Conservation (phyloP, 53 echinoderm and acorn worm species). For the Arbacia lixula region DNA sequence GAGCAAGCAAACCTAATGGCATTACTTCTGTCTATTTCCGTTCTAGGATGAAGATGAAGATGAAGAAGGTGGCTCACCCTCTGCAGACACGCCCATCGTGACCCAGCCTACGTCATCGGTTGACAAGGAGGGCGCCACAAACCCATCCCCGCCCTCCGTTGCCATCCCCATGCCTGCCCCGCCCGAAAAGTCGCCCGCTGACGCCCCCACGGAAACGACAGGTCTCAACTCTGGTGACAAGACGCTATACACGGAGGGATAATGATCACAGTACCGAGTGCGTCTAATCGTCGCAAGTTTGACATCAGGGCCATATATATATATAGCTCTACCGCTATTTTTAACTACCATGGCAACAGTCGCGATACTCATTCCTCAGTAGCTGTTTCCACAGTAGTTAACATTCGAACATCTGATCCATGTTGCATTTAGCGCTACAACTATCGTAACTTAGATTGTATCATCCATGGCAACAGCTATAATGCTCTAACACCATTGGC, state of each 20-base stretch:
- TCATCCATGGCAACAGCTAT: no score
- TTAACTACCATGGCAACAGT: no score
- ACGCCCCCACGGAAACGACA: conserved; percentile 83
- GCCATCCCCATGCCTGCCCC: conserved; percentile 87
- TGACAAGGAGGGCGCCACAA: background rate
- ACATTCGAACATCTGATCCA: no score
- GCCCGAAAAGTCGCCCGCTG: background rate
- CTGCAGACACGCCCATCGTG: conserved; percentile 32
- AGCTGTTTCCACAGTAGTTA: no score
- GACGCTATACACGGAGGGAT: conserved; percentile 67
- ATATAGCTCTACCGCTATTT: no score
- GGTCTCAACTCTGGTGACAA: conserved; percentile 76
- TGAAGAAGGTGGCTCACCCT: conserved; percentile 51
- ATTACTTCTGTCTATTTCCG: no score
- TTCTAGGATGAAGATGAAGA: conserved; percentile 34
- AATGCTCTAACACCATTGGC: no score
- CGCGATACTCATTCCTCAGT: no score
- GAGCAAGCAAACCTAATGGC: no score
- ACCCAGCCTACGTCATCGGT: conserved; percentile 32
- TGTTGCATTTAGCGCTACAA: no score
- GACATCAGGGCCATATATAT: no score
- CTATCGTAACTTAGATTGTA: no score
- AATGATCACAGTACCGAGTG: background rate
- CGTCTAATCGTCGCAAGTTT: background rate
- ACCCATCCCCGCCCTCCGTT: background rate